phyloP scores from a whole-genome alignment of 2,113 vertebrate genomes.

The Chelonoidis abingdonii region DNA sequence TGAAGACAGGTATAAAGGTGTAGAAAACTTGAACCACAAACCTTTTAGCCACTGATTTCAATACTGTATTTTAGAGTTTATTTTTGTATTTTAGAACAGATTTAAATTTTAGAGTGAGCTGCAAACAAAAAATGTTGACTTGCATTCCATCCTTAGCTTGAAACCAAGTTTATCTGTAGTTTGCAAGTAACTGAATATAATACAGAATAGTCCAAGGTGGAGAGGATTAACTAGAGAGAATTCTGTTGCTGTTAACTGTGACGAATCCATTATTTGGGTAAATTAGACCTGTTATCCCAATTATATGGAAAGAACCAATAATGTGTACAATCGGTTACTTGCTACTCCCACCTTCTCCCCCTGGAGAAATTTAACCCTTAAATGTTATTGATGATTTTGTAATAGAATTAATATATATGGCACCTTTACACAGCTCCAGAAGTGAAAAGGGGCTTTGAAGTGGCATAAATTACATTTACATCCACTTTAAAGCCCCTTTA shows the following conservation, averaged over 20 bases:
- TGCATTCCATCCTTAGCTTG: not conserved
- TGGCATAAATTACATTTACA: not conserved
- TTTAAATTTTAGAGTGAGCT: not conserved
- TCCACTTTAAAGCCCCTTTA: not conserved
- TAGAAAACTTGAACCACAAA: no score
- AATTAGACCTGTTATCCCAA: not conserved
- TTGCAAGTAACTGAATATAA: not conserved
- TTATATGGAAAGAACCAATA: not conserved
- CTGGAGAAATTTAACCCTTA: not conserved
- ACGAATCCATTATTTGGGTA: not conserved
- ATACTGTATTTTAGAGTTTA: not conserved
- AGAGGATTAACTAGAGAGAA: not conserved
- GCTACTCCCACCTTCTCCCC: not conserved
- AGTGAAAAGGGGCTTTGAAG: not conserved
- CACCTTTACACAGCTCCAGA: not conserved
- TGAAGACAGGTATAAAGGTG: not conserved
- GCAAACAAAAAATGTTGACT: not conserved
- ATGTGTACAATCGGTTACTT: not conserved
- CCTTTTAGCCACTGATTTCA: not conserved
- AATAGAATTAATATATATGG: not conserved
- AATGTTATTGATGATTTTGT: not conserved
- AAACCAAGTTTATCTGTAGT: not conserved
- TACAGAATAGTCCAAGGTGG: not conserved
- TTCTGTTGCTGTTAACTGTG: not conserved
- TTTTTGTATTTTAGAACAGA: conserved; percentile 6